phyloP scores from a whole-genome alignment of 2,113 vertebrate species.

The Xerus inauris region DNA sequence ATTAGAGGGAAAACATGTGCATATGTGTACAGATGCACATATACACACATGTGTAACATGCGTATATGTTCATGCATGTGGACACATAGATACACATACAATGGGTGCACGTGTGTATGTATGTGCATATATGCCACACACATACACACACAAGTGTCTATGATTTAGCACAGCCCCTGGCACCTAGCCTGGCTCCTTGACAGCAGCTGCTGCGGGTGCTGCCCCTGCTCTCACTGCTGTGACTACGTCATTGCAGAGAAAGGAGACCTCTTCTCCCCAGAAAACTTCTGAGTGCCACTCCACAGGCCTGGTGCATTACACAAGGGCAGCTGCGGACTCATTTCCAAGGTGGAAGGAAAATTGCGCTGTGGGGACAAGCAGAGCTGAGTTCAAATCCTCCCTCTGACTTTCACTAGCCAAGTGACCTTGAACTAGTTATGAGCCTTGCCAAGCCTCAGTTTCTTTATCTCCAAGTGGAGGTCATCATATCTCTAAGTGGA shows the following conservation, averaged over 20 bases:
- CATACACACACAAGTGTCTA: background rate
- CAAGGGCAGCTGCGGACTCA: background rate
- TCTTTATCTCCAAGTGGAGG: background rate
- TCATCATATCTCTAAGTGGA: too few relatives aligned
- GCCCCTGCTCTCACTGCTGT: rapidly evolving
- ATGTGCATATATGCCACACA: background rate
- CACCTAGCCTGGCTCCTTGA: background rate
- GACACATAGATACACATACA: background rate
- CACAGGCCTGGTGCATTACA: background rate
- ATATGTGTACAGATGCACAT: rapidly evolving
- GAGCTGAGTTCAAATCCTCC: background rate
- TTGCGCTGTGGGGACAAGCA: background rate
- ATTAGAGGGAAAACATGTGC: background rate
- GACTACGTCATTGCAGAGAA: background rate
- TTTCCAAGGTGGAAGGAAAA: background rate
- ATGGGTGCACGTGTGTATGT: background rate
- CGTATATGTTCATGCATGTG: background rate
- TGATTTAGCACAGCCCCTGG: background rate
- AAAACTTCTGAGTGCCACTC: rapidly evolving
- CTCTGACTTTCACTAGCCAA: background rate
- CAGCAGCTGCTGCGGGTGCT: too few relatives aligned
- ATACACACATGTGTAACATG: background rate
- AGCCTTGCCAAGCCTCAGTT: background rate
- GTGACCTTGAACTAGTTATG: background rate
- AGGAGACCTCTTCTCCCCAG: background rate